These are phyloP conservation scores for Hirtodrosophila alboralis DNA, from an alignment of 2,888 invertebrate genomes.

Conservation along the genomic window DNA sequence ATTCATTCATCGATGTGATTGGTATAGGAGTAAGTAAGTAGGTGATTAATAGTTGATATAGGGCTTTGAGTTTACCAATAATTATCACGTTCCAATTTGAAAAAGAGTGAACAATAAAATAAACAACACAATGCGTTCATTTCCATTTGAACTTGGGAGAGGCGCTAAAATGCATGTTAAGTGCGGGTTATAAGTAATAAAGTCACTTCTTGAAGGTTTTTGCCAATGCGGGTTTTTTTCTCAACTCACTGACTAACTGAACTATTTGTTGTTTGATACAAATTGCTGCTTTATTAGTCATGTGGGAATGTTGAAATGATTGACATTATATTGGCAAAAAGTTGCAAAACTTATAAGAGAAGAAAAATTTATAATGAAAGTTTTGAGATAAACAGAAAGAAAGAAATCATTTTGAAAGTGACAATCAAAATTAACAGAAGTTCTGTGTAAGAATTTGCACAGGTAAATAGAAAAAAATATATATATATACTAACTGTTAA, in stretches of 20 bases:
- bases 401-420: no score
- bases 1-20: slow-evolving; percentile 64
- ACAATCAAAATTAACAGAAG: no score
- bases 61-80: slow-evolving; percentile 55
- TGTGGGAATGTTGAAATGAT: neutral
- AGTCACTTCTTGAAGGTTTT: slow-evolving; percentile 56
- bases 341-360: neutral
- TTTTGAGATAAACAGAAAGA: no score
- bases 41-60: slow-evolving; percentile 22
- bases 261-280: slow-evolving; percentile 20
- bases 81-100: slow-evolving; percentile 64
- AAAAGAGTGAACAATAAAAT: slow-evolving; percentile 51
- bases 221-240: slow-evolving; percentile 45
- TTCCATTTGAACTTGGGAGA: slow-evolving; percentile 69
- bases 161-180: slow-evolving; percentile 69
- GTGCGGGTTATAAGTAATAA: slow-evolving; percentile 36
- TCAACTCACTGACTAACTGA: slow-evolving; percentile 31
- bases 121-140: slow-evolving; percentile 47
- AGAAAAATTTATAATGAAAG: no score
- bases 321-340: neutral
- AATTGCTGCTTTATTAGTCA: slow-evolving; percentile 41
- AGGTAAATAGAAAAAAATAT: no score
- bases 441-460: no score
- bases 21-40: neutral
- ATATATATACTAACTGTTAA: no score